phyloP scores from a whole-genome alignment of 2,888 invertebrate species.

The Parapristionchus giblindavisi region DNA sequence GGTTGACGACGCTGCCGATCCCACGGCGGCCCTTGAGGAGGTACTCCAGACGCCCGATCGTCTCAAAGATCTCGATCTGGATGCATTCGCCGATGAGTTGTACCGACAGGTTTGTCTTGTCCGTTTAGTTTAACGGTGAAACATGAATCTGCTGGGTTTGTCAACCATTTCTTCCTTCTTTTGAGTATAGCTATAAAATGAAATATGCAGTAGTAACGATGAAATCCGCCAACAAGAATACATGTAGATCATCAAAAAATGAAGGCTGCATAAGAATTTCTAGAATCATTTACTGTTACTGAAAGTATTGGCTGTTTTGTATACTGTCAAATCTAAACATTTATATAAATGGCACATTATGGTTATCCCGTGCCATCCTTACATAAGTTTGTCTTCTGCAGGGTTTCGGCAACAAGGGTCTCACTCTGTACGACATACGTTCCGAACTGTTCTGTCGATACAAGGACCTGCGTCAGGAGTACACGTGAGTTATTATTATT shows the following conservation, averaged over 20 bases:
- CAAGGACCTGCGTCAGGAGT: slow-evolving; percentile 62
- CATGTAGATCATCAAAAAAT: too few relatives aligned
- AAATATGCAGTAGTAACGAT: too few relatives aligned
- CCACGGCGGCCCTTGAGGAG: slow-evolving; percentile 95
- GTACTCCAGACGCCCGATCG: slow-evolving; percentile 87
- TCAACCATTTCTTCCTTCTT: too few relatives aligned
- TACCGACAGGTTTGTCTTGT: slow-evolving; percentile 84
- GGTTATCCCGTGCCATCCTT: too few relatives aligned
- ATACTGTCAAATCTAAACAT: too few relatives aligned
- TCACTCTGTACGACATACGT: slow-evolving; percentile 94
- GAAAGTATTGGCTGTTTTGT: too few relatives aligned
- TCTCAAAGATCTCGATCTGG: slow-evolving; percentile 86
- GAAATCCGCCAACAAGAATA: too few relatives aligned
- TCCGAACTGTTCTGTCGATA: slow-evolving; percentile 88
- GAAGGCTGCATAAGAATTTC: too few relatives aligned
- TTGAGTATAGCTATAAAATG: too few relatives aligned
- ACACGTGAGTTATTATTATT: slow-evolving; percentile 37
- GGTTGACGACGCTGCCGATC: slow-evolving; percentile 71
- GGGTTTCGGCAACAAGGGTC: slow-evolving; percentile 78
- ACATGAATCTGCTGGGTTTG: not conserved
- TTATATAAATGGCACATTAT: too few relatives aligned
- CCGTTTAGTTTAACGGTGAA: not conserved
- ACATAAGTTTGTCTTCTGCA: too few relatives aligned
- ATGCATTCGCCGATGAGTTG: slow-evolving; percentile 96
- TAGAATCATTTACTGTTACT: too few relatives aligned